A percentile compares a stretch with the other conserved stretches of the same genome.
Conservation (phyloP, 2,113 vertebrate genomes). For the Excalfactoria chinensis region DNA sequence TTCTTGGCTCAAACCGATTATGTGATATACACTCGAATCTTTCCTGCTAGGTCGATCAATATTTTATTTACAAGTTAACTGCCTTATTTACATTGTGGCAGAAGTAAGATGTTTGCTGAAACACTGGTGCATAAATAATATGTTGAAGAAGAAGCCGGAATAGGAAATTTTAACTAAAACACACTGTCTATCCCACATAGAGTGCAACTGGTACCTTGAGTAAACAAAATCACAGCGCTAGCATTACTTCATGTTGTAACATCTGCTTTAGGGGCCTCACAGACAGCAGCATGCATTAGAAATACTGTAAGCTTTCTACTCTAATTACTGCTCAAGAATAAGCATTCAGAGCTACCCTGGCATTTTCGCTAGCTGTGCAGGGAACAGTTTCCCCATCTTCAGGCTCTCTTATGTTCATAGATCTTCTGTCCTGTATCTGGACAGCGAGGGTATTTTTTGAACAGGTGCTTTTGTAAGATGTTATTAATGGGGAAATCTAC, state of each 20-base stretch:
- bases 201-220: background rate
- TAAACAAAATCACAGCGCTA: background rate
- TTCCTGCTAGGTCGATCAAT: background rate
- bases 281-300: background rate
- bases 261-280: background rate
- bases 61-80: conserved; percentile 35
- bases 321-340: background rate
- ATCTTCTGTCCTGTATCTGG: background rate
- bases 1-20: background rate
- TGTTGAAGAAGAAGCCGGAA: background rate
- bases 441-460: background rate
- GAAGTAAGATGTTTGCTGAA: background rate
- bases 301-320: background rate
- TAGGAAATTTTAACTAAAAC: background rate
- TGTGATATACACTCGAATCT: background rate
- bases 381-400: background rate
- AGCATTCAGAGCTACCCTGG: background rate
- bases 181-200: background rate
- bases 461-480: background rate
- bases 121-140: background rate
- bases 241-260: background rate
- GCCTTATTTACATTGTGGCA: background rate
- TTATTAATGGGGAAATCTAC: background rate
- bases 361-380: background rate
- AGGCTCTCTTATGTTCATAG: background rate